Conservation (phyloP, 1,140 invertebrate species). For the Neotoxoptera formosana region DNA sequence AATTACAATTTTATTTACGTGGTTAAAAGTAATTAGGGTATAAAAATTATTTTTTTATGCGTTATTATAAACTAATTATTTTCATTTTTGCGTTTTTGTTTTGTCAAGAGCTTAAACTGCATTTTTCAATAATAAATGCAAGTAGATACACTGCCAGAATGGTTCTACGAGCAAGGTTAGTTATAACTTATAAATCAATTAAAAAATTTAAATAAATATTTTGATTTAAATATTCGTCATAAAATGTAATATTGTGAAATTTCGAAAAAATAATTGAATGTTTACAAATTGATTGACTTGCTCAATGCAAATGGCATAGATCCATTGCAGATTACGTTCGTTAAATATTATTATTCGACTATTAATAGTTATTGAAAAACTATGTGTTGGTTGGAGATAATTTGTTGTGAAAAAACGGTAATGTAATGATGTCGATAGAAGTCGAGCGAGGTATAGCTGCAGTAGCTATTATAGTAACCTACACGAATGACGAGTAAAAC, state of each 20-base stretch:
- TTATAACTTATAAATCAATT: not conserved
- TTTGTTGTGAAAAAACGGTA: not conserved
- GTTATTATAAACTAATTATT: not conserved
- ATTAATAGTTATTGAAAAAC: not conserved
- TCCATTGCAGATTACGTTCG: not conserved
- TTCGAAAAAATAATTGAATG: not conserved
- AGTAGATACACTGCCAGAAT: not conserved
- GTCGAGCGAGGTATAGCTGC: not conserved
- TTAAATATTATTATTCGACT: not conserved
- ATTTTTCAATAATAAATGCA: not conserved
- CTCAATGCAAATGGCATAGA: not conserved
- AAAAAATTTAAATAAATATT: not conserved
- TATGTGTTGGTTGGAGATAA: not conserved
- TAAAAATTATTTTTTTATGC: not conserved
- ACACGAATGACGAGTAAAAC: not conserved
- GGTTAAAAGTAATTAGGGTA: not conserved
- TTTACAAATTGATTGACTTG: not conserved
- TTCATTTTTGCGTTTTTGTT: not conserved
- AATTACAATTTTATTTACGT: not conserved
- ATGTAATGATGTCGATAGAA: not conserved
- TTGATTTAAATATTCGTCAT: not conserved
- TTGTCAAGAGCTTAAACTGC: not conserved
- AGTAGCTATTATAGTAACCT: not conserved
- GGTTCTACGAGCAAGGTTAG: not conserved
- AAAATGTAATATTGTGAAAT: not conserved